phyloP scores from a whole-genome alignment of 2,888 invertebrate species.

The Lapara coniferarum region DNA sequence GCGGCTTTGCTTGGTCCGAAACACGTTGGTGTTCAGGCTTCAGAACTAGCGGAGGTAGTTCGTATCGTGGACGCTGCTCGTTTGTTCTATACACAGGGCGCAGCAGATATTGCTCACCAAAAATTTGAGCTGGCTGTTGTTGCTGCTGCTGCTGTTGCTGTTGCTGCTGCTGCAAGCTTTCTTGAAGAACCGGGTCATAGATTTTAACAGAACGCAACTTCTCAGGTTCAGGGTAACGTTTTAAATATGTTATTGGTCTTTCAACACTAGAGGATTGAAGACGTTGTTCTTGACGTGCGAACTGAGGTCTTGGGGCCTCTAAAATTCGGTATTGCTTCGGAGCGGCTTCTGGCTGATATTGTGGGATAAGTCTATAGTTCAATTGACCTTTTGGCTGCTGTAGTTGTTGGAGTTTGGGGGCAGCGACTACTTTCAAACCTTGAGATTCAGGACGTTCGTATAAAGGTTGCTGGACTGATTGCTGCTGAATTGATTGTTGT shows the following conservation, averaged over 20 bases:
- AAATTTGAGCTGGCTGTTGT: slow-evolving; percentile 59
- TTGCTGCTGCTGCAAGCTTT: slow-evolving; percentile 42
- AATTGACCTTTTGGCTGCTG: slow-evolving; percentile 51
- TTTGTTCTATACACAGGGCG: slow-evolving; percentile 66
- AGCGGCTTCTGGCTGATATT: slow-evolving; percentile 69
- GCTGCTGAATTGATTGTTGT: slow-evolving; percentile 54
- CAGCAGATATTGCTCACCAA: slow-evolving; percentile 70
- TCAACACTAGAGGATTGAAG: slow-evolving; percentile 60
- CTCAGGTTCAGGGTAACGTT: slow-evolving; percentile 70
- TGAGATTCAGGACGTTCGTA: slow-evolving; percentile 73
- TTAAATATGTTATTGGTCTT: slow-evolving; percentile 71
- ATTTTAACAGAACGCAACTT: slow-evolving; percentile 68
- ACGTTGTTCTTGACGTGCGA: slow-evolving; percentile 66
- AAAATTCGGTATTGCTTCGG: slow-evolving; percentile 73
- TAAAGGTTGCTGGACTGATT: slow-evolving; percentile 55
- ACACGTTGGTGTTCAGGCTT: slow-evolving; percentile 58
- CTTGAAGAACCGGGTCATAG: slow-evolving; percentile 61
- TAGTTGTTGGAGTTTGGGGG: slow-evolving; percentile 69
- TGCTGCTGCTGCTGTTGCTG: slow-evolving; percentile 45
- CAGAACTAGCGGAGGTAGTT: slow-evolving; percentile 48
- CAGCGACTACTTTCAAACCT: slow-evolving; percentile 74
- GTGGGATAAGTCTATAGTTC: slow-evolving; percentile 64
- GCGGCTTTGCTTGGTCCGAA: slow-evolving; percentile 61
- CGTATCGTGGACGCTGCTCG: slow-evolving; percentile 68
- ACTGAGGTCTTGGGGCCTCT: slow-evolving; percentile 63